Evolutionary conservation across 2,113 vertebrate genomes (phyloP).

Genomic region (Halcyon malimbica): DNA sequence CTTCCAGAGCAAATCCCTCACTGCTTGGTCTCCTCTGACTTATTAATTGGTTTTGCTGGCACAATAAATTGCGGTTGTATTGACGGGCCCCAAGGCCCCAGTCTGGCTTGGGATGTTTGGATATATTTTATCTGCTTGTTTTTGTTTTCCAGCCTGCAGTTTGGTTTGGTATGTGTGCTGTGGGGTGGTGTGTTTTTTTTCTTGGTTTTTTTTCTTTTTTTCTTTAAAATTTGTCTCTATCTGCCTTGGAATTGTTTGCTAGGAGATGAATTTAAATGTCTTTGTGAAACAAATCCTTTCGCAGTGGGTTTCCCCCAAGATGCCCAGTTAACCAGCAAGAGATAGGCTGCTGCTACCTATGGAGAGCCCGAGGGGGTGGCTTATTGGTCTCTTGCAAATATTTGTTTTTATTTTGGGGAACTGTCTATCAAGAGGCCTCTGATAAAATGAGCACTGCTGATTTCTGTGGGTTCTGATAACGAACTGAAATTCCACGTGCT

Average conservation of each 20-base stretch:
- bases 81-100: conserved; percentile 26
- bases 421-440: not conserved
- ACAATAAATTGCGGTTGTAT: conserved; percentile 12
- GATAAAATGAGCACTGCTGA: not conserved
- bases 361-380: not conserved
- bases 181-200: accelerated
- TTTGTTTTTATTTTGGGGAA: not conserved
- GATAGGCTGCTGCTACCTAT: not conserved
- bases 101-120: conserved; percentile 37
- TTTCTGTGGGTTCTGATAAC: not conserved
- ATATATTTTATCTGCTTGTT: conserved; percentile 36
- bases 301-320: not conserved
- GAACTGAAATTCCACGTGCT: not conserved
- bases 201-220: not conserved
- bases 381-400: not conserved
- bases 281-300: not conserved
- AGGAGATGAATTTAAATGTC: not conserved
- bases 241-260: conserved; percentile 16
- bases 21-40: conserved; percentile 14
- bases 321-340: not conserved
- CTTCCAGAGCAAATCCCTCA: conserved; percentile 6
- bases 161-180: conserved; percentile 11
- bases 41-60: conserved; percentile 56
- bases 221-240: not conserved
- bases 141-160: conserved; percentile 34